Evolutionary conservation across 2,888 invertebrate genomes (phyloP).

Genomic region (Thysanoteuthis rhombus): DNA sequence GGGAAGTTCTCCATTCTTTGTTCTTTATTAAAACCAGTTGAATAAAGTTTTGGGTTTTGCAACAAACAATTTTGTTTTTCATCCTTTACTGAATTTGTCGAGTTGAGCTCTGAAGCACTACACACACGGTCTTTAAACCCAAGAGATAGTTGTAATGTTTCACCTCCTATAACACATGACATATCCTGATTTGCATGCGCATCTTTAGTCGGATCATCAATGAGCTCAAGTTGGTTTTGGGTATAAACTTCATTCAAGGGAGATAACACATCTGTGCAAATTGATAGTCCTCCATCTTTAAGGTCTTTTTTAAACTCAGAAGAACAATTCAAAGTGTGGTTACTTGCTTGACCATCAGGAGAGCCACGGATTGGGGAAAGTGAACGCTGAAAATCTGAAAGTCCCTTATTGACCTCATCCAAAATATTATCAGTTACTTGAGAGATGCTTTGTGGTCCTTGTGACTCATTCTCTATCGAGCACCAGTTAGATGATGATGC

Average conservation of each 20-base stretch:
- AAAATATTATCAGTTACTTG: neutral
- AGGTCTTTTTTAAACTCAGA: conserved; percentile 22
- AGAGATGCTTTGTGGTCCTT: neutral
- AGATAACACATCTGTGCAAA: conserved; percentile 28
- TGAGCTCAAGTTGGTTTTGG: neutral
- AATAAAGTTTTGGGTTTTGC: neutral
- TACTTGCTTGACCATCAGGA: neutral
- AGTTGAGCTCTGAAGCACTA: neutral
- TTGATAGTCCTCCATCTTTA: neutral
- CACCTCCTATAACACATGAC: neutral
- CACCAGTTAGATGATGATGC: conserved; percentile 40
- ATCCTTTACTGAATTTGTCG: neutral
- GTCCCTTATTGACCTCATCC: conserved; percentile 17
- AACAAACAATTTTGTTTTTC: neutral
- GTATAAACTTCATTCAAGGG: neutral
- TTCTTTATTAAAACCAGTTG: neutral
- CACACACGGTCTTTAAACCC: neutral
- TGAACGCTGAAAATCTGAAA: neutral
- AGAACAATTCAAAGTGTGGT: conserved; percentile 1
- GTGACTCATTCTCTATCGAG: neutral
- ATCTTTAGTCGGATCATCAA: neutral
- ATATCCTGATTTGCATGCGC: neutral
- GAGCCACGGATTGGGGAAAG: neutral
- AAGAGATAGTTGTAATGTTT: neutral
- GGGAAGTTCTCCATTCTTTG: neutral